Evolutionary conservation across 2,797 vertebrate genomes (phyloP).

Genomic region (Leuciscus waleckii): DNA sequence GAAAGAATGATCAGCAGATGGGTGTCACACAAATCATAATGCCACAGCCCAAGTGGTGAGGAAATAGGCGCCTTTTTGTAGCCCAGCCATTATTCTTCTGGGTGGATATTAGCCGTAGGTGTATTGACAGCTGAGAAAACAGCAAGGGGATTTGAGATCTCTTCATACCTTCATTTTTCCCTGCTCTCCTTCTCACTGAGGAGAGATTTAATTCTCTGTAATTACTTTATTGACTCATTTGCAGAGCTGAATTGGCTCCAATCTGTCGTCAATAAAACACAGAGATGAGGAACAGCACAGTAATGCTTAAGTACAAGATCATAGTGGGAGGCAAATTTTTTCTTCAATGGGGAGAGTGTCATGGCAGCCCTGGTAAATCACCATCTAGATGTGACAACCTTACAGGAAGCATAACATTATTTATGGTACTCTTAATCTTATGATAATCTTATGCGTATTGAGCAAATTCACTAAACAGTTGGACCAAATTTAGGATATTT

Average conservation of each 20-base stretch:
- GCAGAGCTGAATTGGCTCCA: constrained; percentile 73
- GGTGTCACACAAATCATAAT: constrained; percentile 56
- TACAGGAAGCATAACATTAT: not conserved
- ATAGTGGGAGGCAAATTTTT: constrained; percentile 28
- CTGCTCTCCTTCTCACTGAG: constrained; percentile 66
- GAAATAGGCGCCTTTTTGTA: constrained; percentile 77
- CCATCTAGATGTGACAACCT: constrained; percentile 16
- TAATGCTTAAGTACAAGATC: constrained; percentile 44
- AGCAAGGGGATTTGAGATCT: constrained; percentile 69
- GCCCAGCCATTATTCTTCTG: constrained; percentile 77
- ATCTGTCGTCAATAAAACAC: constrained; percentile 81
- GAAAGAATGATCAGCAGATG: constrained; percentile 47
- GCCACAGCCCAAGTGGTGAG: constrained; percentile 65
- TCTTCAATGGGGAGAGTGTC: constrained; percentile 6
- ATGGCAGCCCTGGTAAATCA: constrained; percentile 22
- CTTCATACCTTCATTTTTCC: constrained; percentile 57
- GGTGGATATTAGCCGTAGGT: constrained; percentile 73
- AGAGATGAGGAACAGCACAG: constrained; percentile 74
- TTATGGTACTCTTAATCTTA: too few species aligned
- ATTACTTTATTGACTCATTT: constrained; percentile 85
- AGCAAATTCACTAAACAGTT: not conserved
- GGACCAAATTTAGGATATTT: not conserved
- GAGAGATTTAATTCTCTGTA: constrained; percentile 79
- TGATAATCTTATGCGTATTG: not conserved
- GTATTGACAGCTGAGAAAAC: constrained; percentile 73